phyloP scores from a whole-genome alignment of 1,140 invertebrate species.

The Thrips palmi region DNA sequence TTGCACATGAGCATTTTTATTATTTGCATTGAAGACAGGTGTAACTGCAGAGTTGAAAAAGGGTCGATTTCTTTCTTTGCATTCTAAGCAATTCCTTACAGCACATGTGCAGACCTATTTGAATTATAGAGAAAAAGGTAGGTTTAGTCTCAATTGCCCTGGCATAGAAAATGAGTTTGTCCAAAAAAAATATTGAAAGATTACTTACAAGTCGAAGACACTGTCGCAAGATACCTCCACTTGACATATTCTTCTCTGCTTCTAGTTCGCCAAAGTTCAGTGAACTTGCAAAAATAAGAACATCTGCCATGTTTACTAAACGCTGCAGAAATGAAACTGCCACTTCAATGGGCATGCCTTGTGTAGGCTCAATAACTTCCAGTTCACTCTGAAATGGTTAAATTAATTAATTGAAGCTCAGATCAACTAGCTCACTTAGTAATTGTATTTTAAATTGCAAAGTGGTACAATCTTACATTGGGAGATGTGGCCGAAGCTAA shows the following conservation, averaged over 20 bases:
- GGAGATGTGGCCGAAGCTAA: conserved; percentile 96
- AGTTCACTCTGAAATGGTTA: conserved; percentile 80
- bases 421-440: too few relatives aligned
- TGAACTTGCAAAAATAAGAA: conserved; percentile 93
- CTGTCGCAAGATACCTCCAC: conserved; percentile 91
- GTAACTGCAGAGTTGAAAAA: conserved; percentile 21
- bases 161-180: conserved; percentile 7
- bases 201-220: conserved; percentile 77
- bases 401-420: too few relatives aligned
- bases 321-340: conserved; percentile 92
- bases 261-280: conserved; percentile 95
- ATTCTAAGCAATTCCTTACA: conserved; percentile 94
- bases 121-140: background rate
- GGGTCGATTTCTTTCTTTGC: conserved; percentile 74
- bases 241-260: conserved; percentile 99
- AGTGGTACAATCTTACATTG: conserved; percentile 53
- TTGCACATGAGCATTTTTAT: conserved; percentile 53
- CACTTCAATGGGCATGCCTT: conserved; percentile 95
- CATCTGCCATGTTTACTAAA: conserved; percentile 94
- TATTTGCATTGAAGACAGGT: conserved; percentile 28
- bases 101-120: conserved; percentile 86
- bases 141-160: too few relatives aligned
- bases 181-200: conserved; percentile 5
- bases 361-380: conserved; percentile 94
- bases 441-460: conserved; percentile 2